Evolutionary conservation across 2,797 vertebrate genomes (phyloP), one percentile per base, ranked within the genome.

Genomic region (Miopithecus talapoin): DNA sequence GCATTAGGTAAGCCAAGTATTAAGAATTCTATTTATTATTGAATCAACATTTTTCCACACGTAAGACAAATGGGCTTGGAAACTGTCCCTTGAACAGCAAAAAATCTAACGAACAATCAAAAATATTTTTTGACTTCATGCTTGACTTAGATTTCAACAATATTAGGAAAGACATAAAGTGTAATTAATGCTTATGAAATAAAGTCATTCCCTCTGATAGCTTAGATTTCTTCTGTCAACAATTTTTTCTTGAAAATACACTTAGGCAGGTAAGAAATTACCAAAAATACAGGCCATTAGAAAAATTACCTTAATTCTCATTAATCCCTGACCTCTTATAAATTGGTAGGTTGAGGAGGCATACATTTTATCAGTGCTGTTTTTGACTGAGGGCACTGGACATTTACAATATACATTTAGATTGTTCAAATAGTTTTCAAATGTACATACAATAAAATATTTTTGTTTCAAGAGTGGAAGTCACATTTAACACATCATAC

Each of bases 281-380:
- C 99, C 98, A 99, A 99, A 99, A 99, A 99, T 99, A 99, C 98
- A 98, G 98, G 98, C 98, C 98, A 97, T 98, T 98, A 98, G 94
- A 98, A 99, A 99, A 99, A 98, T 98, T 98, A 97, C 97, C 98
- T 98, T 98, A 98, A 97, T 97, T 98, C 97, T 98, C 98, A 94
- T 98, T 98, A 98, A 98, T 96, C 94, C 91, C 97, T 98, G 98
- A 98, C 98, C 98, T 98, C 97, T 98, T 98, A 97, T 98, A 98
- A 98, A 98, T 85, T 4, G 14, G 30, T 97, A 97, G 43, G 80
- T 97, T 97, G 96, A 98, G 99, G 98, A 98, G 97, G 97, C 98
- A 96, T 96, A 96, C 96, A 85, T 98, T 97, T 98, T 97, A 97
- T 97, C 80, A 91, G 96, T 90, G 96, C 94, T 98, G 96, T 94